A percentile compares a stretch with the other conserved stretches of the same genome.
Conservation (phyloP, 2,113 vertebrate genomes). For the Camelus bactrianus region DNA sequence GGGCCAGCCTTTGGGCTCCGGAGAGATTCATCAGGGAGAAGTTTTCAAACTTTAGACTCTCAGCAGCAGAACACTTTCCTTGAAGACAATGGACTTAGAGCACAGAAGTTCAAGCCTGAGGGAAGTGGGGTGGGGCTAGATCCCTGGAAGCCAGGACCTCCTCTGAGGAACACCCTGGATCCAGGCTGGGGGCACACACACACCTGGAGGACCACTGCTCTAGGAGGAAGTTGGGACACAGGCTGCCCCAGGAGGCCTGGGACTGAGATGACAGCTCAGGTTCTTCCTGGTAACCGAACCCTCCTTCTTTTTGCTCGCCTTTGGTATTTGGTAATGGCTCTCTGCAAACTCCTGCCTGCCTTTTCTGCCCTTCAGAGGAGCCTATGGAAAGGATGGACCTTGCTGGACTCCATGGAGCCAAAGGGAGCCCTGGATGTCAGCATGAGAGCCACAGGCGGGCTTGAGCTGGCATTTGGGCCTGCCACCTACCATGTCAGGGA, state of each 20-base stretch:
- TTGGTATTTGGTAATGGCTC: neutral
- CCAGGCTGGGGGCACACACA: neutral
- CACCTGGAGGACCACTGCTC: neutral
- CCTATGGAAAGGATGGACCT: neutral
- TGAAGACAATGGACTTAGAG: accelerated
- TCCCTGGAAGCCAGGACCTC: neutral
- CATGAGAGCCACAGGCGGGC: too few species aligned
- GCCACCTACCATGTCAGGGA: neutral
- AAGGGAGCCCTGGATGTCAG: neutral
- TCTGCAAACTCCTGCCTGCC: neutral
- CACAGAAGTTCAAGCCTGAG: neutral
- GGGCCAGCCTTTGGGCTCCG: neutral
- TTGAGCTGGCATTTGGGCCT: neutral
- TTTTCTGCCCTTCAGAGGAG: neutral
- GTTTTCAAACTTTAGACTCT: neutral
- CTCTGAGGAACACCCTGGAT: neutral
- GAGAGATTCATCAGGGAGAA: neutral
- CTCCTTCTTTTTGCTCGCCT: neutral
- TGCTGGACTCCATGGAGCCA: neutral
- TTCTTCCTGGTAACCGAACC: neutral
- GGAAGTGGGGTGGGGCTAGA: neutral
- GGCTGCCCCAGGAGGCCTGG: neutral
- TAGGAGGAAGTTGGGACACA: neutral
- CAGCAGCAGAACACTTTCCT: neutral
- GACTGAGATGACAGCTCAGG: neutral